Conservation (phyloP, 1,140 invertebrate species). For the Tetragnatha versicolor region DNA sequence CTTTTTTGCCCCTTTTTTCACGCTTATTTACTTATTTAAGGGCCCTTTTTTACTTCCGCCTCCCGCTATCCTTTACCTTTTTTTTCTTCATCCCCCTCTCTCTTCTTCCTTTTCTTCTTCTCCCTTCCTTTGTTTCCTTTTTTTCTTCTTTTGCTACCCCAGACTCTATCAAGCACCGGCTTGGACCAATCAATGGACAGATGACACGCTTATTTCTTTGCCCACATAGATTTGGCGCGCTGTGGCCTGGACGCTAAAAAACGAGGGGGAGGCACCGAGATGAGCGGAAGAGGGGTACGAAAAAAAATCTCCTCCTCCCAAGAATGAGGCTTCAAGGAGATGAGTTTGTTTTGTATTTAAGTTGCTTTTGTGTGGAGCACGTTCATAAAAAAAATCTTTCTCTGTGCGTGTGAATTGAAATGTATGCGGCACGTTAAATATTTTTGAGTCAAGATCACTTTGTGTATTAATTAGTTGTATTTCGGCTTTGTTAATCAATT, state of each 20-base stretch:
- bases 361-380: not conserved
- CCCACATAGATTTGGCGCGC: constrained; percentile 47
- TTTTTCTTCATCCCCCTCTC: not conserved
- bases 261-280: not conserved
- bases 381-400: too few relatives aligned
- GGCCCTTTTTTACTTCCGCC: constrained; percentile 16
- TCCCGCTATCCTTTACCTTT: not conserved
- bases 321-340: constrained; percentile 1
- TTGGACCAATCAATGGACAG: constrained; percentile 52
- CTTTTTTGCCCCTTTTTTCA: constrained; percentile 45
- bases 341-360: not conserved
- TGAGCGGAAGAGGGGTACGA: not conserved
- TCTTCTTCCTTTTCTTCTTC: not conserved
- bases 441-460: constrained; percentile 7
- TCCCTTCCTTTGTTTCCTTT: constrained; percentile 1
- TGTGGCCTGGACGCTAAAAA: not conserved
- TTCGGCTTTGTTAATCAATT: constrained; percentile 19
- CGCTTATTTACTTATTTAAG: constrained; percentile 54
- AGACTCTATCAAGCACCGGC: constrained; percentile 45
- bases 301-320: constrained; percentile 23
- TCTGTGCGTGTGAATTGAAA: not conserved
- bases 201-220: constrained; percentile 53
- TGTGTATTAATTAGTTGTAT: constrained; percentile 1
- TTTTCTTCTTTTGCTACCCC: constrained; percentile 13
- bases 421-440: constrained; percentile 4